These are phyloP conservation scores for Hydropsyche betteni DNA, from an alignment of 2,888 invertebrate species.

Conservation along the genomic window DNA sequence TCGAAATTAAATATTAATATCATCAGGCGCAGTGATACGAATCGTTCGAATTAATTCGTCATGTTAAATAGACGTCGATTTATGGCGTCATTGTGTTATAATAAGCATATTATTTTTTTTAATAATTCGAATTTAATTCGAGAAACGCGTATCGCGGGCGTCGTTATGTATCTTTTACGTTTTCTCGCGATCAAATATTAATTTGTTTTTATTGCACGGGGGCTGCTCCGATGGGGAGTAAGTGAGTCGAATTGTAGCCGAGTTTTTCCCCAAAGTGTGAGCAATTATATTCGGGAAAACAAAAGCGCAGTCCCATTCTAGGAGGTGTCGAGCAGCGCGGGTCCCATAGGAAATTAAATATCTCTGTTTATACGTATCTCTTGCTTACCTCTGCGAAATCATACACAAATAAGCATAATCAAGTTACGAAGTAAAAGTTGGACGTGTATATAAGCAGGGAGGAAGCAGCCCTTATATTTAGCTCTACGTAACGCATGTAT, in stretches of 20 bases:
- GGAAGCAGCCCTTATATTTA: neutral
- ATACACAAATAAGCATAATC: slow-evolving; percentile 49
- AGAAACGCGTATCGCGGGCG: neutral
- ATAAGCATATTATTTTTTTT: no score
- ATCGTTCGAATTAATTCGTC: slow-evolving; percentile 9
- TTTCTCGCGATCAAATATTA: slow-evolving; percentile 22
- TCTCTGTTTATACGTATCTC: slow-evolving; percentile 40
- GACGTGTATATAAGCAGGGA: neutral
- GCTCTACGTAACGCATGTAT: neutral
- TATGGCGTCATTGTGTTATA: neutral
- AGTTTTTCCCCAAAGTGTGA: slow-evolving; percentile 30
- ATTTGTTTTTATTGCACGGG: slow-evolving; percentile 29
- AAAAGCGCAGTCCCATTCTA: slow-evolving; percentile 38
- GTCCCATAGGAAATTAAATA: slow-evolving; percentile 49
- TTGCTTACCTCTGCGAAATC: slow-evolving; percentile 42
- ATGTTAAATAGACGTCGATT: slow-evolving; percentile 22
- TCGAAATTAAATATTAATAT: neutral
- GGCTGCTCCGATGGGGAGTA: neutral
- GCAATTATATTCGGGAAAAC: slow-evolving; percentile 37
- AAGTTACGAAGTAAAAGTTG: slow-evolving; percentile 38
- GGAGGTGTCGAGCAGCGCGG: slow-evolving; percentile 36
- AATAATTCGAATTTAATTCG: no score
- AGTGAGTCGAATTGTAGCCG: slow-evolving; percentile 20
- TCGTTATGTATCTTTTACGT: neutral
- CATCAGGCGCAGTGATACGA: neutral